Evolutionary conservation across 2,888 invertebrate genomes (phyloP).

Genomic region (Netelia fuscicornis): DNA sequence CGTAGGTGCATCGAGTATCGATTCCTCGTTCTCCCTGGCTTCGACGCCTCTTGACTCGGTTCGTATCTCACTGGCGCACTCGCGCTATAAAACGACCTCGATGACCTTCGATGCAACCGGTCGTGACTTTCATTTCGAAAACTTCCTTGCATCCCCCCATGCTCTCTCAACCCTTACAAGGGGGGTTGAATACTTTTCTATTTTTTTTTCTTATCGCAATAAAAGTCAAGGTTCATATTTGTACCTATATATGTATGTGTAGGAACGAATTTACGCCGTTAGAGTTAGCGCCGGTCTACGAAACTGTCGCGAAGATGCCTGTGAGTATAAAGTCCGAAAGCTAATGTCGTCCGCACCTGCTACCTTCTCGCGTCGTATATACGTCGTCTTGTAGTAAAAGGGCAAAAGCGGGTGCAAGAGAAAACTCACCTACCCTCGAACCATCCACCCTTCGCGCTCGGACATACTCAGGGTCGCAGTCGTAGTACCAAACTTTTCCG

Average conservation of each 20-base stretch:
- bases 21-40: slow-evolving; percentile 81
- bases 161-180: slow-evolving; percentile 3
- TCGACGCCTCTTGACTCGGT: slow-evolving; percentile 68
- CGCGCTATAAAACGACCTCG: slow-evolving; percentile 76
- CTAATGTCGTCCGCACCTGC: slow-evolving; percentile 57
- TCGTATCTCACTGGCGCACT: slow-evolving; percentile 78
- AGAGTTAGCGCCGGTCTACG: slow-evolving; percentile 4
- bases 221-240: no score
- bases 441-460: neutral
- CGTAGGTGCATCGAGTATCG: slow-evolving; percentile 83
- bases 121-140: slow-evolving; percentile 41
- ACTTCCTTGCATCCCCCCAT: slow-evolving; percentile 4
- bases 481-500: slow-evolving; percentile 14
- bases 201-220: no score
- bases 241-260: slow-evolving; percentile 6
- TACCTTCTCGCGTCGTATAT: slow-evolving; percentile 13
- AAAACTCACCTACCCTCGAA: slow-evolving; percentile 17
- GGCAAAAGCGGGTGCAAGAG: slow-evolving; percentile 18
- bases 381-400: slow-evolving; percentile 1
- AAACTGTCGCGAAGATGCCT: slow-evolving; percentile 16
- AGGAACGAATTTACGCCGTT: slow-evolving; percentile 43
- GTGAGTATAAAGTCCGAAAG: slow-evolving; percentile 37
- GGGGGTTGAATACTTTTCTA: no score
- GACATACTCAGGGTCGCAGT: neutral
- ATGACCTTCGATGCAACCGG: slow-evolving; percentile 60